Evolutionary conservation across 2,888 invertebrate species (phyloP).

Genomic region (Ochropacha duplaris): DNA sequence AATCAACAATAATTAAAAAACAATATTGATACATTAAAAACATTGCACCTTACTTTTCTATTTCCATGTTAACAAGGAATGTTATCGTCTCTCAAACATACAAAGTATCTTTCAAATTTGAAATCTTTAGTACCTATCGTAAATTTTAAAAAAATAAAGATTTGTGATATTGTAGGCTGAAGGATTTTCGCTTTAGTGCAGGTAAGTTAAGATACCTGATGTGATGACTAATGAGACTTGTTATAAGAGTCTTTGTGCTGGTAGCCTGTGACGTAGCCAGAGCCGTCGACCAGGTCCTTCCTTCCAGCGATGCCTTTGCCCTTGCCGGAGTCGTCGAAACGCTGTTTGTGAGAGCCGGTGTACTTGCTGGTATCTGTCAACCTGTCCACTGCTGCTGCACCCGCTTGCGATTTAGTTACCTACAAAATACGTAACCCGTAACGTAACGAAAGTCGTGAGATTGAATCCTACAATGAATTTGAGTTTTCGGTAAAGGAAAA

Average conservation of each 20-base stretch:
- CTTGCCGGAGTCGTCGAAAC: slow-evolving; percentile 92
- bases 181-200: neutral
- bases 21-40: slow-evolving; percentile 12
- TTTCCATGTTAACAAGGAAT: slow-evolving; percentile 40
- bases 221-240: slow-evolving; percentile 75
- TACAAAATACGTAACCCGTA: no score
- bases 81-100: slow-evolving; percentile 39
- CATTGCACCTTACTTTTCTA: slow-evolving; percentile 22
- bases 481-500: no score
- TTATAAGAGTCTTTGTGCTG: slow-evolving; percentile 91
- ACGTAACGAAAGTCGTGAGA: no score
- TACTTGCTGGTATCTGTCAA: slow-evolving; percentile 94
- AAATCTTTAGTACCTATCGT: neutral
- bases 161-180: neutral
- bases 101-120: slow-evolving; percentile 1
- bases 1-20: slow-evolving; percentile 7
- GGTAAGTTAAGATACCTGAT: neutral
- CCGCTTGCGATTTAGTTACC: slow-evolving; percentile 72
- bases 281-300: slow-evolving; percentile 87
- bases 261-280: slow-evolving; percentile 93
- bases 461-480: no score
- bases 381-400: slow-evolving; percentile 86
- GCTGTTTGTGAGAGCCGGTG: slow-evolving; percentile 93
- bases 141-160: neutral
- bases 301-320: slow-evolving; percentile 94